Evolutionary conservation across 1,140 invertebrate genomes (phyloP).

Genomic region (Popillia japonica): DNA sequence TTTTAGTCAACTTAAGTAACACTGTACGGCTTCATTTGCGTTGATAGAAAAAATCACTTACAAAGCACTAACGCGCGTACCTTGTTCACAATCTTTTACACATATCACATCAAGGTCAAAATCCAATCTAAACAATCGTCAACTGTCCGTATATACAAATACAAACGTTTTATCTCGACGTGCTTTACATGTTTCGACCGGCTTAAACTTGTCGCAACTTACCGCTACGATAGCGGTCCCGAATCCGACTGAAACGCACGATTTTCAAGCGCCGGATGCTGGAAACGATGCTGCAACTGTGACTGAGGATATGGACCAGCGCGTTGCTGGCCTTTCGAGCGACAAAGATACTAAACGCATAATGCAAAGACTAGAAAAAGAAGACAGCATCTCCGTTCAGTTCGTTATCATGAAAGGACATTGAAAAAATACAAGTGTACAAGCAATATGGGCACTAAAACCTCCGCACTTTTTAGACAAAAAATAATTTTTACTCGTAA

Average conservation of each 20-base stretch:
- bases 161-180: neutral
- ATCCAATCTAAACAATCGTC: too few relatives aligned
- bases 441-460: too few relatives aligned
- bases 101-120: too few relatives aligned
- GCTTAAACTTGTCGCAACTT: neutral
- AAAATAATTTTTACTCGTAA: too few relatives aligned
- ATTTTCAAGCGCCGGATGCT: neutral
- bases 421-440: too few relatives aligned
- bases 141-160: neutral
- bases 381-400: neutral
- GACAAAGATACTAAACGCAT: neutral
- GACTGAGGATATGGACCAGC: neutral
- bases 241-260: neutral
- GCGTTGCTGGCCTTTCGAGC: neutral
- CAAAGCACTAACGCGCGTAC: neutral
- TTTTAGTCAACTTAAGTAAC: neutral
- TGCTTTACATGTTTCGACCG: neutral
- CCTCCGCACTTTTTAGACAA: too few relatives aligned
- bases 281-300: neutral
- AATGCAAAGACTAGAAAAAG: neutral
- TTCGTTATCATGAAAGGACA: too few relatives aligned
- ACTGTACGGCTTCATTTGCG: neutral
- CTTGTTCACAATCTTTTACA: neutral
- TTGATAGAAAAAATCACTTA: neutral
- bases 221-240: neutral